Base-by-base conservation (phyloP, 2,888 invertebrate genomes). In the Lacanobia wlatinum region DNA sequence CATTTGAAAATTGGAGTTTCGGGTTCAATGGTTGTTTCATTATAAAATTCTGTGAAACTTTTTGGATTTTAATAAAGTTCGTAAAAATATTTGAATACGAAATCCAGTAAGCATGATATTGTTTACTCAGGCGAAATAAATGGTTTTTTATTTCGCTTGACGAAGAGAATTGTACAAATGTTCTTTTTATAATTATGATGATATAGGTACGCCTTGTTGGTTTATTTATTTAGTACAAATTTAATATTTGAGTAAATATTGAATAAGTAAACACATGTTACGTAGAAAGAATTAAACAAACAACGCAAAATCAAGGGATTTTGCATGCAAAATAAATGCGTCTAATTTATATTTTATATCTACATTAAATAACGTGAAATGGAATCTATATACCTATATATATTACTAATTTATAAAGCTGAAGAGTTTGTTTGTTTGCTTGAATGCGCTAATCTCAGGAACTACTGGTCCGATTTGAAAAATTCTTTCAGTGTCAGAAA, bases 1-100 rank as follows among this genome's bases (percentile, higher is more conserved):
- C 23, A 46, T 38, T 56, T 38, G 10, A 28, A 62, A 61, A 71
- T 78, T 71, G 55, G 9, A 78, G 46, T 73, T 79, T 58, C 46
- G 3, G 16, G 38, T 62, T 62, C 43, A 62, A 40, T 23, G 56
- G 16, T 46, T 40, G 12, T 58, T 5, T 61, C 56, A 40, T 79
- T 56, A 38, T 52, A 28, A 73, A 58, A 61, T 52, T 38, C 2
- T 16, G 5, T 46, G 14, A 56, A 73, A 28, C 12, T 62, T 62
- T 58, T 46, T 21, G 23, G 16, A 23, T 50, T 68, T 38, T 69
- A 78, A 46, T 52, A 23, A 77, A 52, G 38, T 21, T 21, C 34
- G 18, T 70, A 12, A 58, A 68, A 59, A 46, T 18, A 18, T 52
- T 53, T 48, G 14, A 46, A 50, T 43, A 34, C 21, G 50, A 43